Evolutionary conservation across 2,113 vertebrate genomes (phyloP), one percentile per base, ranked within the genome.

Genomic region (Plotosus lineatus): DNA sequence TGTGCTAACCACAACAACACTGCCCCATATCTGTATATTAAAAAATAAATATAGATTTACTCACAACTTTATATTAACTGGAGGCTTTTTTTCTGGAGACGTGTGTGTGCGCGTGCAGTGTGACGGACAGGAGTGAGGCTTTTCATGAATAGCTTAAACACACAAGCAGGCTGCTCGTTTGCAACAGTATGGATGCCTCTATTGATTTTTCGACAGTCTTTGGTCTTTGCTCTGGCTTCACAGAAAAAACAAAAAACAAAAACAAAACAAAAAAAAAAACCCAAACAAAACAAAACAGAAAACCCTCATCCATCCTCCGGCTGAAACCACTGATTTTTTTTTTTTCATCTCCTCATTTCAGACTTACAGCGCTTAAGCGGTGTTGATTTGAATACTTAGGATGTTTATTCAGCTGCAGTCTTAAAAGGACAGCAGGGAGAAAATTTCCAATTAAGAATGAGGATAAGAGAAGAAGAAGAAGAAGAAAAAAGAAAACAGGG

Each of bases 141-240:
- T 75, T 33, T 75, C 69, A 38, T 80, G 58, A 80, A 81, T 56
- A 74, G 77, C 44, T 55, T 69, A 15, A 63, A 44, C 31, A 6
- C 68, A 73, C 61, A 81, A 75, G 74, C 58, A 85, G 33, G 55
- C 85, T 46, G 51, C 46, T 2, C 44, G 31, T 40, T 77, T 38
- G 48, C 74, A 60, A 77, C 85, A 84, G 71, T 65, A 80, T 7
- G 69, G 31, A 79, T 53, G 68, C 65, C 56, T 71, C 76, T 69
- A 84, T 86, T 76, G 82, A 83, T 82, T 84, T n/a, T 84, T 42
- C 38, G 17, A 42, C 53, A 12, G n/a, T 77, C 60, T 80, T 82
- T 79, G 82, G 84, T 81, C 77, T 75, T 72, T 65, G 48, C 40
- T 63, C 56, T 68, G 77, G 66, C 82, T 55, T 65, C 48, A 69